phyloP scores from a whole-genome alignment of 2,888 invertebrate species.

The Erebia epiphron region DNA sequence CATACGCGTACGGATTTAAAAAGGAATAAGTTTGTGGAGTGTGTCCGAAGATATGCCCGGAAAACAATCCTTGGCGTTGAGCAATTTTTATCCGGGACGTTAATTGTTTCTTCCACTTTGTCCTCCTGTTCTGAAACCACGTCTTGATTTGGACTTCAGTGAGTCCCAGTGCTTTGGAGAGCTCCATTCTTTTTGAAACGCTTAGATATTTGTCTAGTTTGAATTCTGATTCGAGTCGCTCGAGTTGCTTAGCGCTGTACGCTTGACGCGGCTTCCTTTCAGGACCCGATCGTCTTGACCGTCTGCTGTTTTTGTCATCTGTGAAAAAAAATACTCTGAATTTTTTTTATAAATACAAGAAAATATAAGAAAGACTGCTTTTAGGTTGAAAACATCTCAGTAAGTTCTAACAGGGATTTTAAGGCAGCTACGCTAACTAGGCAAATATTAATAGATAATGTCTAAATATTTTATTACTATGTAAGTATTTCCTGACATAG shows the following conservation, averaged over 20 bases:
- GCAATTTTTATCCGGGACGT: constrained; percentile 95
- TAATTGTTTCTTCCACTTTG: constrained; percentile 98
- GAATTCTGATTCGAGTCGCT: constrained; percentile 95
- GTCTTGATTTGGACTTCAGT: constrained; percentile 98
- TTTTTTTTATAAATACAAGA: background rate
- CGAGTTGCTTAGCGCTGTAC: constrained; percentile 96
- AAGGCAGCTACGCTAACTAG: too few relatives aligned
- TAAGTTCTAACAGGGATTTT: too few relatives aligned
- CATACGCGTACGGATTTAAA: constrained; percentile 84
- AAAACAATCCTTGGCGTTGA: constrained; percentile 91
- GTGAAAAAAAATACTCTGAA: constrained; percentile 41
- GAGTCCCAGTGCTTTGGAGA: constrained; percentile 93
- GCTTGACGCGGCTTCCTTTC: constrained; percentile 98
- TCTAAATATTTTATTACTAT: too few relatives aligned
- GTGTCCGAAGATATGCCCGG: constrained; percentile 86
- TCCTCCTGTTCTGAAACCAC: constrained; percentile 97
- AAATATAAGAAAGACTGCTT: background rate
- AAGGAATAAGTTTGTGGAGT: constrained; percentile 84
- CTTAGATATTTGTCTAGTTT: constrained; percentile 98
- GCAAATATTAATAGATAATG: too few relatives aligned
- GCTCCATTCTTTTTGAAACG: constrained; percentile 96
- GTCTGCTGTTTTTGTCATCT: constrained; percentile 91
- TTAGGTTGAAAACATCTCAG: too few relatives aligned
- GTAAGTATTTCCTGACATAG: too few relatives aligned
- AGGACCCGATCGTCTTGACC: constrained; percentile 93